Percentiles rank a stretch among this genome's conserved stretches.
Conservation (phyloP, 2,888 invertebrate species). For the Drosophila nigricruria region DNA sequence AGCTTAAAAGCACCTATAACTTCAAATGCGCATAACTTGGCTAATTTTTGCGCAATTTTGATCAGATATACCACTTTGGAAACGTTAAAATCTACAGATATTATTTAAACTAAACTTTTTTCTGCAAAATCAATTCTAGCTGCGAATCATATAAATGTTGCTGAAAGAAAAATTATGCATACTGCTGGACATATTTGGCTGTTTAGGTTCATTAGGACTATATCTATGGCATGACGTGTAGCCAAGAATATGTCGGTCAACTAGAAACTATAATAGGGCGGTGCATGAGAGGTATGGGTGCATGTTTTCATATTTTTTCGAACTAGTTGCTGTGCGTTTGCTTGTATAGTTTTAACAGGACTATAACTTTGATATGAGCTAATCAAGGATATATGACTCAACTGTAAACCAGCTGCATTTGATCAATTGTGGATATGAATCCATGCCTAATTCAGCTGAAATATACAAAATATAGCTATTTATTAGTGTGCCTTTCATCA, state of each 20-base stretch:
- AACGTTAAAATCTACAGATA: background rate
- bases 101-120: background rate
- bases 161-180: background rate
- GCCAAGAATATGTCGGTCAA: background rate
- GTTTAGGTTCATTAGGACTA: background rate
- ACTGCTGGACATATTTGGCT: background rate
- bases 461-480: background rate
- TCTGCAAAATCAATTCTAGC: too few relatives aligned
- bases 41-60: background rate
- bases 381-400: background rate
- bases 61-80: background rate
- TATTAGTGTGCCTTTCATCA: background rate
- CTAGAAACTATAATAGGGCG: background rate
- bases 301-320: background rate
- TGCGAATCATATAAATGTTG: background rate
- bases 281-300: background rate
- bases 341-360: background rate
- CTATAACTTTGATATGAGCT: background rate
- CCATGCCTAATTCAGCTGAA: background rate
- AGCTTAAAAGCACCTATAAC: background rate
- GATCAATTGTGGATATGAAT: background rate
- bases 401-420: background rate
- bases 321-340: background rate
- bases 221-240: background rate
- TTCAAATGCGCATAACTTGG: background rate